phyloP scores from a whole-genome alignment of 2,113 vertebrate genomes.

The Callaeas wilsoni region DNA sequence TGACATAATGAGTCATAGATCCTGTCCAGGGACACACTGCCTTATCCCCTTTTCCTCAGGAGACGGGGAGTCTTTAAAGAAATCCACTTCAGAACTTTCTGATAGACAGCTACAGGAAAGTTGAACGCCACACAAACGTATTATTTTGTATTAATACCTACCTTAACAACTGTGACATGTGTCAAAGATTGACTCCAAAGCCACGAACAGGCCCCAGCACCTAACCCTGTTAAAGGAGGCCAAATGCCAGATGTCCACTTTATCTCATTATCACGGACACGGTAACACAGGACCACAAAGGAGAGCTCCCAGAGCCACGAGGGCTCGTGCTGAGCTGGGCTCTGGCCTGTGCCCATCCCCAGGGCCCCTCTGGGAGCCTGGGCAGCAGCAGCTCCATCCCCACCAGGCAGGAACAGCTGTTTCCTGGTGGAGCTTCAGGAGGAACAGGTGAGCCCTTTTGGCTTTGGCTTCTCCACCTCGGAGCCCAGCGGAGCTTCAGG shows the following conservation, averaged over 20 bases:
- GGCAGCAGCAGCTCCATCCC: not conserved
- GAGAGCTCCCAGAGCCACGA: not conserved
- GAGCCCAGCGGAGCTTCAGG: not conserved
- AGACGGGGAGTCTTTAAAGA: conserved; percentile 81
- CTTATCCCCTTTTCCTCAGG: conserved; percentile 79
- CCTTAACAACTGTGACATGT: conserved; percentile 55
- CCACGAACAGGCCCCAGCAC: not conserved
- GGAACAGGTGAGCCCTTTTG: not conserved
- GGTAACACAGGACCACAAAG: not conserved
- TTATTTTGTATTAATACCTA: conserved; percentile 65
- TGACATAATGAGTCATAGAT: conserved; percentile 88
- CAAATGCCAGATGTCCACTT: not conserved
- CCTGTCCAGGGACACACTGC: conserved; percentile 81
- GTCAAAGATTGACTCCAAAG: conserved; percentile 58
- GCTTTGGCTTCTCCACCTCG: rapidly evolving
- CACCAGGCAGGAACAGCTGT: rapidly evolving
- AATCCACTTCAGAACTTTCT: conserved; percentile 81
- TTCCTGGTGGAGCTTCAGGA: rapidly evolving
- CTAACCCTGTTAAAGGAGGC: not conserved
- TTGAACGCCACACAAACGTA: conserved; percentile 64
- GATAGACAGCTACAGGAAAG: conserved; percentile 75
- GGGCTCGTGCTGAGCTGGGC: not conserved
- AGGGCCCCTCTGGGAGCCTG: not conserved
- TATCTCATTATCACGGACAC: not conserved
- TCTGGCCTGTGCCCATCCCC: not conserved